Percentiles rank a stretch among this genome's conserved stretches.
Conservation (phyloP, 1,140 invertebrate genomes). For the Drosophila watanabei region DNA sequence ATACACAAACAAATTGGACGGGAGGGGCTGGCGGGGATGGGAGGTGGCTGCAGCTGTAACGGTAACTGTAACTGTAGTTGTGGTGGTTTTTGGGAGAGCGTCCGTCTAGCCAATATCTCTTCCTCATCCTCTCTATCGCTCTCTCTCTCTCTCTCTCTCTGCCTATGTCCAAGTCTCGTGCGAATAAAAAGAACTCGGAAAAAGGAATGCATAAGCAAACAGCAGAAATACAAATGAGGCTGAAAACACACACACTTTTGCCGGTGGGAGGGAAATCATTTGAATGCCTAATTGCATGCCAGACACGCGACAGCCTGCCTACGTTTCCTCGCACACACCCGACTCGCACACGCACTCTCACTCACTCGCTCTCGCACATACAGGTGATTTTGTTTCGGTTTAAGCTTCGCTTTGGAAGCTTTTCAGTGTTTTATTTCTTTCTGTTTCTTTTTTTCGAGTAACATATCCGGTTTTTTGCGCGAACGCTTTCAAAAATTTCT, state of each 20-base stretch:
- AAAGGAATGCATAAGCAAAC: conserved; percentile 28
- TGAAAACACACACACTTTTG: conserved; percentile 15
- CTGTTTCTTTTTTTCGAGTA: conserved; percentile 36
- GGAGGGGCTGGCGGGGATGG: not conserved
- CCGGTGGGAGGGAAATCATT: conserved; percentile 57
- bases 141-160: conserved; percentile 1
- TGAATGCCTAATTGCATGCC: conserved; percentile 81
- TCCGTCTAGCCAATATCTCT: conserved; percentile 41
- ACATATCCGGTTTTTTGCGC: conserved; percentile 80
- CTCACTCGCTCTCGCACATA: conserved; percentile 37
- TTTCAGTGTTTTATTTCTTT: conserved; percentile 30
- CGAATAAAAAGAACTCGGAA: conserved; percentile 25
- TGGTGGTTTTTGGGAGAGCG: conserved; percentile 47
- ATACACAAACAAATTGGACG: conserved; percentile 35
- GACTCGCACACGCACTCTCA: conserved; percentile 18
- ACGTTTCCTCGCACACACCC: conserved; percentile 35
- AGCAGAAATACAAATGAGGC: conserved; percentile 40
- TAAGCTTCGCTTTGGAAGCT: conserved; percentile 63
- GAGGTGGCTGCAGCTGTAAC: conserved; percentile 31
- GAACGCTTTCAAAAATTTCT: conserved; percentile 80
- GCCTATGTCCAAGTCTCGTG: conserved; percentile 47
- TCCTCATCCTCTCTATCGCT: conserved; percentile 18
- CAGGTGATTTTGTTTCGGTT: conserved; percentile 68
- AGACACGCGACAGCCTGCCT: conserved; percentile 75
- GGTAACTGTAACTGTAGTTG: conserved; percentile 29